These are phyloP conservation scores for Trimorus sp. DNA, from an alignment of 2,888 invertebrate species.

Conservation along the genomic window DNA sequence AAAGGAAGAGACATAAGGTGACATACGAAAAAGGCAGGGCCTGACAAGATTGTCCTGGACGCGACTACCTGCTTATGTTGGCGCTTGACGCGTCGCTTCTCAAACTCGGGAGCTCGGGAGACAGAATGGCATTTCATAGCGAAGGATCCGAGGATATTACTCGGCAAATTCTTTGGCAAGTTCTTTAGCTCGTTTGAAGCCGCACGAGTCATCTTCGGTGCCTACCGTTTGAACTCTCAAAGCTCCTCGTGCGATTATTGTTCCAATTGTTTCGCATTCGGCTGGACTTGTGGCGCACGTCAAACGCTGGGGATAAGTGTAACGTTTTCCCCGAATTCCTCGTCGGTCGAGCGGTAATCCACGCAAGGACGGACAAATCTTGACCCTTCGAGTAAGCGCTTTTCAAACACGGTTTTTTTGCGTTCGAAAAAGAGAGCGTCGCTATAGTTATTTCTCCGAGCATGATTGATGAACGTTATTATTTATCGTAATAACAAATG, in stretches of 20 bases:
- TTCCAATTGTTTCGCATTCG: conserved; percentile 36
- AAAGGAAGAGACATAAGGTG: conserved; percentile 67
- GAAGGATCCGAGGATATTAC: conserved; percentile 76
- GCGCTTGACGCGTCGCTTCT: conserved; percentile 68
- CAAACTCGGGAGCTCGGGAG: conserved; percentile 63
- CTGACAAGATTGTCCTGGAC: conserved; percentile 71
- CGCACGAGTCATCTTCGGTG: conserved; percentile 61
- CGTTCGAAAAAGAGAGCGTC: not conserved
- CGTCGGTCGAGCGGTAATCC: not conserved
- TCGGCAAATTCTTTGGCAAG: conserved; percentile 78
- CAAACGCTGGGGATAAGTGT: conserved; percentile 16
- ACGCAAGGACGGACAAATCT: not conserved
- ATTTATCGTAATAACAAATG: too few relatives aligned
- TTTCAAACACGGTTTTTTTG: conserved; percentile 9
- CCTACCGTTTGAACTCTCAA: conserved; percentile 58
- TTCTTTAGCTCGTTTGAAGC: conserved; percentile 58
- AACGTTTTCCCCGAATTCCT: conserved; percentile 22
- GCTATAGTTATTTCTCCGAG: conserved; percentile 3
- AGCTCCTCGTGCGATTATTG: conserved; percentile 31
- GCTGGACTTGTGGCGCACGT: conserved; percentile 21
- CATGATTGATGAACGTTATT: conserved; percentile 31
- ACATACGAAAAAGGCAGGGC: conserved; percentile 72
- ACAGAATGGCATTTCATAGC: conserved; percentile 74
- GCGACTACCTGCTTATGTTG: conserved; percentile 75
- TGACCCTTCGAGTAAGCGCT: not conserved